phyloP scores from a whole-genome alignment of 2,888 invertebrate species.

The Volucella inanis region DNA sequence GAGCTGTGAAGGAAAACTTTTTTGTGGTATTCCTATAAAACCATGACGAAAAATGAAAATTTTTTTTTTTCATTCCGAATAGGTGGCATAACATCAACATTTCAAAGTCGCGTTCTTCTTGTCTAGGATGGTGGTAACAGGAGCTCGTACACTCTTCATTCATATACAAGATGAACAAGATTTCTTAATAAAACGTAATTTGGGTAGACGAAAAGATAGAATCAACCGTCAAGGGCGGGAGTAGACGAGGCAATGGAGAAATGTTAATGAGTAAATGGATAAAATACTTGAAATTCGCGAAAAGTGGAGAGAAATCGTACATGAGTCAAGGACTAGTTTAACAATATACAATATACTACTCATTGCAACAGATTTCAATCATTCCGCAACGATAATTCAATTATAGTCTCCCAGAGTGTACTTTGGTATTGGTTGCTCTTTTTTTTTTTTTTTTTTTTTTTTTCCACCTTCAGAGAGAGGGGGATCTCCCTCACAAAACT shows the following conservation, averaged over 20 bases:
- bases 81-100: constrained; percentile 24
- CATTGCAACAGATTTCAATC: constrained; percentile 59
- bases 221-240: background rate
- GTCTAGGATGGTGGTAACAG: background rate
- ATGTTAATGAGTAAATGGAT: constrained; percentile 33
- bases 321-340: constrained; percentile 39
- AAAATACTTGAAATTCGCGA: constrained; percentile 20
- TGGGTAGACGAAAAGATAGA: constrained; percentile 51
- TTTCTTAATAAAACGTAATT: constrained; percentile 66
- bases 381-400: constrained; percentile 63
- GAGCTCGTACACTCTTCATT: constrained; percentile 7
- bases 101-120: background rate
- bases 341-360: background rate
- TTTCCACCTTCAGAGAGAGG: background rate
- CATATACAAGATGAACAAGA: constrained; percentile 20
- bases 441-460: constrained; percentile 7
- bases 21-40: constrained; percentile 53
- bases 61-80: constrained; percentile 36
- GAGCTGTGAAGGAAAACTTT: constrained; percentile 50
- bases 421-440: constrained; percentile 20
- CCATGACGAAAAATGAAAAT: constrained; percentile 52
- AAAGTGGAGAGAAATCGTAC: constrained; percentile 11
- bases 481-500: constrained; percentile 1
- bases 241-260: constrained; percentile 6
- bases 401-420: constrained; percentile 50